A percentile compares a stretch with the other conserved stretches of the same genome.
Evolutionary conservation across 2,888 invertebrate genomes (phyloP).

Genomic region (Xylocampa areola): DNA sequence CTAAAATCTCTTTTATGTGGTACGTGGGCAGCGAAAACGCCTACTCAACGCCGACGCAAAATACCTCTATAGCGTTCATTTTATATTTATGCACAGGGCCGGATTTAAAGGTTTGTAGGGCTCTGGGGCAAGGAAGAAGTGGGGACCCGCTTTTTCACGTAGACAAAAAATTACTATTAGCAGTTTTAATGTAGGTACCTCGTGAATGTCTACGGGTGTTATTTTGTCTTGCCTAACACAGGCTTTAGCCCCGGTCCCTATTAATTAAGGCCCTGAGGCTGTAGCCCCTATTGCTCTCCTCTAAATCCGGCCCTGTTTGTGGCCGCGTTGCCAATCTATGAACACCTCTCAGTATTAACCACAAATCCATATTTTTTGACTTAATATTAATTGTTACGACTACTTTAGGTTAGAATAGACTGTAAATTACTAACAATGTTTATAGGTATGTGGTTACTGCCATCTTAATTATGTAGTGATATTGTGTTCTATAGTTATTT

Average conservation of each 20-base stretch:
- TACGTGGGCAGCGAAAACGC: too few relatives aligned
- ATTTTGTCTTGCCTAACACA: too few relatives aligned
- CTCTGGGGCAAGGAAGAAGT: too few relatives aligned
- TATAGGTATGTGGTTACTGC: constrained; percentile 25
- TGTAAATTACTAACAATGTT: constrained; percentile 41
- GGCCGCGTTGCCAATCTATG: not conserved
- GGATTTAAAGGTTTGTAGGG: too few relatives aligned
- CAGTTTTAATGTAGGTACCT: too few relatives aligned
- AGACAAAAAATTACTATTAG: too few relatives aligned
- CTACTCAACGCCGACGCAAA: constrained; percentile 20
- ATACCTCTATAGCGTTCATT: constrained; percentile 1
- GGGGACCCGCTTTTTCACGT: too few relatives aligned
- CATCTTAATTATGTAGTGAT: constrained; percentile 39
- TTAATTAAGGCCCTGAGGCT: too few relatives aligned
- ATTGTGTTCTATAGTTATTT: constrained; percentile 43
- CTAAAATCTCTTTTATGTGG: not conserved
- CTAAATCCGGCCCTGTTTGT: too few relatives aligned
- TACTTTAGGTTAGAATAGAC: constrained; percentile 14
- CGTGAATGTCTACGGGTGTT: too few relatives aligned
- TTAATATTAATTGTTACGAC: constrained; percentile 10
- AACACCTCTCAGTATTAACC: constrained; percentile 40
- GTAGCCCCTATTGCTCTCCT: too few relatives aligned
- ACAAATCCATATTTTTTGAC: constrained; percentile 30
- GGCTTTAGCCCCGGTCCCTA: too few relatives aligned
- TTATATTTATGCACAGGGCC: not conserved